A percentile compares a stretch with the other conserved stretches of the same genome.
Conservation (phyloP, 2,113 vertebrate genomes). For the Axis porcinus region DNA sequence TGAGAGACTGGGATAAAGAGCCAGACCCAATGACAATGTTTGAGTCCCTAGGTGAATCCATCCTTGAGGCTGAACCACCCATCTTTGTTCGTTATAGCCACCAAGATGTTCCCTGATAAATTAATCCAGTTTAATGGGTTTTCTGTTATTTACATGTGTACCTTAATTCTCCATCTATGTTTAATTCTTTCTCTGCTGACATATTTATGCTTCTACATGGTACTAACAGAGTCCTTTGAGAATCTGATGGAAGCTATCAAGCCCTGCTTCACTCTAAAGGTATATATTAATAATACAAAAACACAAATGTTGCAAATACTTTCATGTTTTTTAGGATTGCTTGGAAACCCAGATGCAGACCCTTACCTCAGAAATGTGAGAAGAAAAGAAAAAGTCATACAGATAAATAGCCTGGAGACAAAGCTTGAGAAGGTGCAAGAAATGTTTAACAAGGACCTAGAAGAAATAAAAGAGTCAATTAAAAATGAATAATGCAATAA, state of each 20-base stretch:
- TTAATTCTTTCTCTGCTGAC: not conserved
- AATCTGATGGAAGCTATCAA: not conserved
- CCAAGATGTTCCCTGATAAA: not conserved
- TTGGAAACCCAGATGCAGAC: not conserved
- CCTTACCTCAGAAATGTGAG: not conserved
- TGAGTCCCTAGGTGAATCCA: not conserved
- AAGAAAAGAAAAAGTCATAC: not conserved
- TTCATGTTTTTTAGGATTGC: not conserved
- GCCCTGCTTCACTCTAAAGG: not conserved
- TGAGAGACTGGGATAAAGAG: not conserved
- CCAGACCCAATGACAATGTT: not conserved
- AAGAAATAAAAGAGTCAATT: too few relatives aligned
- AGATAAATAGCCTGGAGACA: too few relatives aligned
- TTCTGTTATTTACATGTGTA: not conserved
- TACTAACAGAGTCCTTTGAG: not conserved
- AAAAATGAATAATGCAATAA: too few relatives aligned
- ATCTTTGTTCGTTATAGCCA: not conserved
- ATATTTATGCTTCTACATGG: not conserved
- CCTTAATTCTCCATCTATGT: not conserved
- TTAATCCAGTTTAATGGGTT: not conserved
- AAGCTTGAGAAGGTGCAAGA: too few relatives aligned
- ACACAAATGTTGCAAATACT: not conserved
- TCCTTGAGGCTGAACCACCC: not conserved
- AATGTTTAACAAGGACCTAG: too few relatives aligned
- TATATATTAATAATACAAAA: not conserved